These are phyloP conservation scores for Peromyscus leucopus DNA, from an alignment of 2,113 vertebrate species.

Conservation along the genomic window DNA sequence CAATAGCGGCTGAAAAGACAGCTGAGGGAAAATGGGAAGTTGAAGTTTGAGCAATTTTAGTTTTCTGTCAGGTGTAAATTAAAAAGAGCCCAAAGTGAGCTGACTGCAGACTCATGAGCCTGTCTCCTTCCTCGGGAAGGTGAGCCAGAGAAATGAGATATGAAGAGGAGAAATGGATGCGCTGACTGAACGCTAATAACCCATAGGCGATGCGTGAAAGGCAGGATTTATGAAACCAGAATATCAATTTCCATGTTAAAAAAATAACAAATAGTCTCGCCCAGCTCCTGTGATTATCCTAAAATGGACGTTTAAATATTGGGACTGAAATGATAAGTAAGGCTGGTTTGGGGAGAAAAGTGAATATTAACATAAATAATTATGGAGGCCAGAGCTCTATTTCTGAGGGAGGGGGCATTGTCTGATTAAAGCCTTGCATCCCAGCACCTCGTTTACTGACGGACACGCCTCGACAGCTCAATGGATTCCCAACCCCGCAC, in stretches of 20 bases:
- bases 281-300: background rate
- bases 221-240: background rate
- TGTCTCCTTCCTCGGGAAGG: slow-evolving; percentile 3
- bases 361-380: background rate
- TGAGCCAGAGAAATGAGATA: slow-evolving; percentile 34
- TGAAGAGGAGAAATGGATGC: background rate
- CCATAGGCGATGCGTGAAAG: background rate
- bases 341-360: background rate
- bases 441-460: accelerated
- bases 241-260: slow-evolving; percentile 41
- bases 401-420: background rate
- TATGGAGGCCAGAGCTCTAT: background rate
- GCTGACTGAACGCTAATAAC: background rate
- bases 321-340: background rate
- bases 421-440: background rate
- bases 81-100: slow-evolving; percentile 36
- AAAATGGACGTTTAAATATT: background rate
- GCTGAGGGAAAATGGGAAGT: background rate
- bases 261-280: background rate
- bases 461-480: background rate
- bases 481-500: background rate
- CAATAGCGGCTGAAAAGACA: background rate
- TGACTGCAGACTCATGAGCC: background rate
- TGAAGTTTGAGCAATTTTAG: slow-evolving; percentile 19
- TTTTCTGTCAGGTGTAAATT: slow-evolving; percentile 53